phyloP scores from a whole-genome alignment of 2,888 invertebrate species.

The Cybosia mesomella region DNA sequence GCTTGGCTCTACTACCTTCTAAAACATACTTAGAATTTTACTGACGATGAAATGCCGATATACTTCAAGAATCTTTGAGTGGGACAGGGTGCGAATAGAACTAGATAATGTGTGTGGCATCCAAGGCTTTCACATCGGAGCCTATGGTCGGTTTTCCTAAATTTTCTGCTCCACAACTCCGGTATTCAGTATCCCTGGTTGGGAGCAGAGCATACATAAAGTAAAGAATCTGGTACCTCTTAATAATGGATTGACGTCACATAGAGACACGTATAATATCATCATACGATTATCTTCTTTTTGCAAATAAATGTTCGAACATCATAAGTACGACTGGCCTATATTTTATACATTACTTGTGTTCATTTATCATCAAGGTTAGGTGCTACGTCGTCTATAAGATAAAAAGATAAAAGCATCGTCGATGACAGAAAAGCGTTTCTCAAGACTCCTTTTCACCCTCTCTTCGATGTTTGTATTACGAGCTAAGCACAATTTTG shows the following conservation, averaged over 20 bases:
- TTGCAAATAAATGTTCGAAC: too few relatives aligned
- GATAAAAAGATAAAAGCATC: not conserved
- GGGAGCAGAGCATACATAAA: too few relatives aligned
- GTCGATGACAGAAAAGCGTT: not conserved
- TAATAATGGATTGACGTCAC: too few relatives aligned
- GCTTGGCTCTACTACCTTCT: conserved; percentile 1
- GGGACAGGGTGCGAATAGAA: not conserved
- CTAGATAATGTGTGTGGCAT: not conserved
- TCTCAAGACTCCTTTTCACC: not conserved
- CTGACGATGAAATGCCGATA: conserved; percentile 4
- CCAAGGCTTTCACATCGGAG: not conserved
- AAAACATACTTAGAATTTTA: conserved; percentile 12
- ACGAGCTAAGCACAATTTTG: conserved; percentile 8
- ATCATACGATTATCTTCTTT: too few relatives aligned
- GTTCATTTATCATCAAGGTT: not conserved
- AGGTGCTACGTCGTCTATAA: not conserved
- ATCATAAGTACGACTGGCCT: too few relatives aligned
- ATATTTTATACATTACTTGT: too few relatives aligned
- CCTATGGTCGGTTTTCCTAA: not conserved
- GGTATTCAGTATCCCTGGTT: not conserved
- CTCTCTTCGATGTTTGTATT: not conserved
- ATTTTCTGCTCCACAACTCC: not conserved
- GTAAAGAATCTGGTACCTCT: too few relatives aligned
- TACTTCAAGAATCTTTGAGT: not conserved
- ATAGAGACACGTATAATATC: too few relatives aligned